Evolutionary conservation across 1,140 invertebrate species (phyloP).

Genomic region (Euwallacea similis): DNA sequence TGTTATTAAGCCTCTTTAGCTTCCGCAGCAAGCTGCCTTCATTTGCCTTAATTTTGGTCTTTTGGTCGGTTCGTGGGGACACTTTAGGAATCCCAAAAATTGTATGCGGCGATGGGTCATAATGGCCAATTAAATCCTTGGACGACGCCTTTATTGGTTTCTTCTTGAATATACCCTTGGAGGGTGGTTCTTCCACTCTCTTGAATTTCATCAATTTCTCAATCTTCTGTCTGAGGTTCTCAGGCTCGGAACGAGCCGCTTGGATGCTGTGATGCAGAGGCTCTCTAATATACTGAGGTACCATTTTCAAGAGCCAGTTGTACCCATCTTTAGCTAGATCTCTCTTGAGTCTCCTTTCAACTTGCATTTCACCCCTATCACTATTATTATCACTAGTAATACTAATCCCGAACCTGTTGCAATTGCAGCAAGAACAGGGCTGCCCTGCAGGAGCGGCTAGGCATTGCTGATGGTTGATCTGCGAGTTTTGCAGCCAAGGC

Average conservation of each 20-base stretch:
- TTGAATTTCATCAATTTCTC: neutral
- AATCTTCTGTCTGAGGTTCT: neutral
- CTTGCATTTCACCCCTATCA: neutral
- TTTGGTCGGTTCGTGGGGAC: neutral
- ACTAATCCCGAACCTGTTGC: neutral
- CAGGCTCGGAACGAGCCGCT: neutral
- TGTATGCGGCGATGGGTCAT: neutral
- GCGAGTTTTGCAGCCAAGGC: too few species aligned
- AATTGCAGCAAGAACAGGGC: neutral
- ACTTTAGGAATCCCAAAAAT: neutral
- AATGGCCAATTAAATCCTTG: neutral
- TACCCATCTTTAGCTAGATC: conserved; percentile 31
- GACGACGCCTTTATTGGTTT: neutral
- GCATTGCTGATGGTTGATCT: too few species aligned
- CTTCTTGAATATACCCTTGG: neutral
- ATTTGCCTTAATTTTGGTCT: neutral
- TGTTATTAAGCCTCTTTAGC: conserved; percentile 36
- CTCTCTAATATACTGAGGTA: conserved; percentile 32
- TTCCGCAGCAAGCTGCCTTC: conserved; percentile 33
- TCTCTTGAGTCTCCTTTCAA: conserved; percentile 10
- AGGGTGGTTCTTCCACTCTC: neutral
- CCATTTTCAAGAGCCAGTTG: conserved; percentile 38
- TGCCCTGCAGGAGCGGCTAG: neutral
- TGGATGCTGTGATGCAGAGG: conserved; percentile 22
- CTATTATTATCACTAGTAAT: neutral